Evolutionary conservation across 2,797 vertebrate genomes (phyloP), one percentile per base, ranked within the genome.

Genomic region (Ammospiza maritima): DNA sequence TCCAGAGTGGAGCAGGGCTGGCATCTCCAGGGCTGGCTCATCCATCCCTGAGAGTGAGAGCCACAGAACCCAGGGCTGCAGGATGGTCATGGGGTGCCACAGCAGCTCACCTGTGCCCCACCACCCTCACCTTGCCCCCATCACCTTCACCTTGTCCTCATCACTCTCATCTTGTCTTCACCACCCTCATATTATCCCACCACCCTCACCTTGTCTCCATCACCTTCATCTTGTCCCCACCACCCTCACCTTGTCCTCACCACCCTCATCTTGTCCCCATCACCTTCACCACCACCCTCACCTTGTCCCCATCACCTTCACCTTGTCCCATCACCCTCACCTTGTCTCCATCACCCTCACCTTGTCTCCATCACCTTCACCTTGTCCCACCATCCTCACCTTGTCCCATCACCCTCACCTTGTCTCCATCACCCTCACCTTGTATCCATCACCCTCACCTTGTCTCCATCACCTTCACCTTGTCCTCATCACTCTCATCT

Each of bases 1-100:
- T 40, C 42, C 73, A 7, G 62, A 6, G 16, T 1, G 36, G 45
- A 84, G 36, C 0, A 0, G 62, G 13, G 26, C n/a, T 36, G 76
- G 79, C 71, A 82, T 50, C 32, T 32, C 57, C 2, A 0, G 30
- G 48, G 5, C 60, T 3, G 2, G 30, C 57, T 58, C 66, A 40
- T 48, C 45, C 40, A 27, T 7, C 69, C 77, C 16, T 20, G 70
- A 12, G 18, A 57, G 47, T 0, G 0, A 40, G 38, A 45, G 34
- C 64, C 38, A 38, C 38, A 38, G 38, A 38, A 38, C 38, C 38
- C 79, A 8, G 79, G 11, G 56, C 32, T 19, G 30, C 70, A 20
- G 54, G 34, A 5, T 6, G 8, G 3, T 11, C 36, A 7, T 1
- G 9, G 58, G 26, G 36, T 21, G 7, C 50, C 3, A 2, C 54